phyloP scores from a whole-genome alignment of 2,113 vertebrate species.

The Ailurus styani region DNA sequence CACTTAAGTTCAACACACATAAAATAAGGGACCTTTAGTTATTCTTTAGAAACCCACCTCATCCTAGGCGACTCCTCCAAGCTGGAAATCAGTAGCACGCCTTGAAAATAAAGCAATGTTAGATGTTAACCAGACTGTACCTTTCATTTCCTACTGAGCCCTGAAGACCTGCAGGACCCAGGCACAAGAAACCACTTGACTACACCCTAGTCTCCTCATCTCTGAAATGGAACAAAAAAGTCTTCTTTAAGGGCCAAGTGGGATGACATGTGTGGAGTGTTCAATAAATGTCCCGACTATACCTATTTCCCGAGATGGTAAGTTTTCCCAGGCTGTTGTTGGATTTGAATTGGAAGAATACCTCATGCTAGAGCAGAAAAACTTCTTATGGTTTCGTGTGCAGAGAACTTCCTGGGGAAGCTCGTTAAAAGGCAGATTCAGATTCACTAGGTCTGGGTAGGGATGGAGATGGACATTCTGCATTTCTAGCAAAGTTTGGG shows the following conservation, averaged over 20 bases:
- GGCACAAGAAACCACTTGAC: rapidly evolving
- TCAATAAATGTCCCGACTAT: not conserved
- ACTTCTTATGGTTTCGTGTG: not conserved
- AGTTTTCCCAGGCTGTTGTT: not conserved
- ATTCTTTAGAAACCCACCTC: not conserved
- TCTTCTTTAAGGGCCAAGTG: too few species aligned
- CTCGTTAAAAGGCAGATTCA: not conserved
- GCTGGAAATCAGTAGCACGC: not conserved
- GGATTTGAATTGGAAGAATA: not conserved
- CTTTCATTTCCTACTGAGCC: rapidly evolving
- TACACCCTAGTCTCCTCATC: not conserved
- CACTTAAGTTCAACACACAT: not conserved
- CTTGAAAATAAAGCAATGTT: not conserved
- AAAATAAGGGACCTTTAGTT: not conserved
- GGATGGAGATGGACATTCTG: rapidly evolving
- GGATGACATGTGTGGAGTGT: rapidly evolving
- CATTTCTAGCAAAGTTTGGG: not conserved
- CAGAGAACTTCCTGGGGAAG: not conserved
- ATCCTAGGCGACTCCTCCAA: not conserved
- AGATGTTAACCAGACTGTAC: rapidly evolving
- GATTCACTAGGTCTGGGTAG: not conserved
- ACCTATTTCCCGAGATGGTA: too few species aligned
- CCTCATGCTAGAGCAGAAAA: not conserved
- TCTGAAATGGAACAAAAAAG: not conserved
- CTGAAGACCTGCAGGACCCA: not conserved